A percentile compares a stretch with the other conserved stretches of the same genome.
phyloP scores from a whole-genome alignment of 2,113 vertebrate genomes.

The Arizona elegans region DNA sequence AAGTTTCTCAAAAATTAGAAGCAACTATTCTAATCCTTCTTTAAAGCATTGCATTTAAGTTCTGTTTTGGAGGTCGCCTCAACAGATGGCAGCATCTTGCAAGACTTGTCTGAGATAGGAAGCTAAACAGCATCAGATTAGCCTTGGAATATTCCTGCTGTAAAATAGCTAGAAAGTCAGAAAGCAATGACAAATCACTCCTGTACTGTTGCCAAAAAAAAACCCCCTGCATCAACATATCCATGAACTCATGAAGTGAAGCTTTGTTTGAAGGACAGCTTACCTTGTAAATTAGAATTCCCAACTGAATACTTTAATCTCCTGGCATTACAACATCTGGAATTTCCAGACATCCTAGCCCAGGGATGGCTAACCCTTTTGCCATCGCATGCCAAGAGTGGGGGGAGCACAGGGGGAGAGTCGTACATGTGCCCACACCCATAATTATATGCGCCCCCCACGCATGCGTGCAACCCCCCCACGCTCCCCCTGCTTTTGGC shows the following conservation, averaged over 20 bases:
- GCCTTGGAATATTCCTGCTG: neutral
- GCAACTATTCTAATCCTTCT: neutral
- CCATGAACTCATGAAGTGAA: neutral
- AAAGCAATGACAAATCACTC: neutral
- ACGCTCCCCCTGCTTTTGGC: too few relatives aligned
- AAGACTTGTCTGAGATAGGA: neutral
- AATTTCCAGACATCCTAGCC: neutral
- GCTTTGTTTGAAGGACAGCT: neutral
- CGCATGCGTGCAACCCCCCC: too few relatives aligned
- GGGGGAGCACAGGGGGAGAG: too few relatives aligned
- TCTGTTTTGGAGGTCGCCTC: neutral
- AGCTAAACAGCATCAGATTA: neutral
- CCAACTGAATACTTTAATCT: neutral
- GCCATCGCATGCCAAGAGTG: too few relatives aligned
- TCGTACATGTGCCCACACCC: too few relatives aligned
- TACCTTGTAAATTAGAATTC: neutral
- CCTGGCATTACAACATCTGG: neutral
- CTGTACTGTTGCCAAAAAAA: neutral
- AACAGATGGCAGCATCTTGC: neutral
- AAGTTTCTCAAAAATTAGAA: neutral
- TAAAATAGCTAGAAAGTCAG: neutral
- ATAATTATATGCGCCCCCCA: too few relatives aligned
- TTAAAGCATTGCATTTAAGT: neutral
- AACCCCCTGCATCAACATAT: neutral
- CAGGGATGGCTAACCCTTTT: too few relatives aligned